A percentile compares a stretch with the other conserved stretches of the same genome.
Evolutionary conservation across 2,797 vertebrate genomes (phyloP).

Genomic region (Sciurus vulgaris): DNA sequence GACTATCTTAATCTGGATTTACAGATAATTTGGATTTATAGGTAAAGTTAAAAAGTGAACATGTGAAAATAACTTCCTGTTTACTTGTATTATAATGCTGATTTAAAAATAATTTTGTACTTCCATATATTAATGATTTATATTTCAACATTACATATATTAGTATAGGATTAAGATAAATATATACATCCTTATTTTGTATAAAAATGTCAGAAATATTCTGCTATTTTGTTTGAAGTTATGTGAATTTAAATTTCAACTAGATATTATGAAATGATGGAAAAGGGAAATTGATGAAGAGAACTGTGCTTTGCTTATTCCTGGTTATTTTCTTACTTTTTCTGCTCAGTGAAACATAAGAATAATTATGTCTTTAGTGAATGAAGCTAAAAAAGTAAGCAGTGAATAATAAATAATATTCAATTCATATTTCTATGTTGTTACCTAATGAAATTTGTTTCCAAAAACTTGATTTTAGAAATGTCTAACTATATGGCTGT

Average conservation of each 20-base stretch:
- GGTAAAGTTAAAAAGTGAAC: not conserved
- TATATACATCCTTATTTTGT: not conserved
- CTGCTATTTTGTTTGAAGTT: not conserved
- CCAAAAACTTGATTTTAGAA: slow-evolving; percentile 70
- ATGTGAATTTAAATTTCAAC: not conserved
- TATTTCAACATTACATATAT: not conserved
- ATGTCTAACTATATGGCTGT: not conserved
- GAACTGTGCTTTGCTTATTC: slow-evolving; percentile 55
- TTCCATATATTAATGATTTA: not conserved
- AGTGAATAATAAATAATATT: slow-evolving; percentile 66
- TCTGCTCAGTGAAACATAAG: not conserved
- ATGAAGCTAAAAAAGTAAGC: slow-evolving; percentile 43
- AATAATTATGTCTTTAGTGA: slow-evolving; percentile 53
- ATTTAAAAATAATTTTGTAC: not conserved
- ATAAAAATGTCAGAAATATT: not conserved
- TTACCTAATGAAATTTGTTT: slow-evolving; percentile 72
- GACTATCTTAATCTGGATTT: not conserved
- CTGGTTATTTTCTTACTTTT: not conserved
- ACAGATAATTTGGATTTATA: not conserved
- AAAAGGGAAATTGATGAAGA: slow-evolving; percentile 3
- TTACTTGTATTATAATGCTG: not conserved
- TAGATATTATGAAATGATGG: slow-evolving; percentile 44
- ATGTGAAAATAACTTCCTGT: not conserved
- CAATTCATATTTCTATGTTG: slow-evolving; percentile 61
- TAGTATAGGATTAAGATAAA: not conserved